Evolutionary conservation across 2,797 vertebrate genomes (phyloP), one percentile per base, ranked within the genome.

Genomic region (Staurois parvus): DNA sequence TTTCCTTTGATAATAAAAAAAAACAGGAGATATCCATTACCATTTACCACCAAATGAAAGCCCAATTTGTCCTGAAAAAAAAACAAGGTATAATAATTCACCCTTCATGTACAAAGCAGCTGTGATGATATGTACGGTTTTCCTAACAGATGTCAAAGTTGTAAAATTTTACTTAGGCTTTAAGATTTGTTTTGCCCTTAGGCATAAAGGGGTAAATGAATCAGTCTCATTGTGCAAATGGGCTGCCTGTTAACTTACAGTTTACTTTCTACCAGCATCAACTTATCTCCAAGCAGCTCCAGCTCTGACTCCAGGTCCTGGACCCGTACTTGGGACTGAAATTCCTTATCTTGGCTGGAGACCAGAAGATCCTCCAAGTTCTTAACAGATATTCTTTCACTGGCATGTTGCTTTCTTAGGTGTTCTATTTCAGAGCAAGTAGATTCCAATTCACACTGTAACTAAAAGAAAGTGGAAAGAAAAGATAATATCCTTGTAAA

Each of bases 231-330:
- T 24, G 19, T 21, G 52, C 7, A 24, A n/a, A 24, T 24, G 5
- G 6, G 6, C n/a, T 59, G 21, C 48, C 15, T 59, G 52, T 59
- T 59, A 85, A 93, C 94, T 93, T 88, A 95, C 92, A 93, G 91
- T 90, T 93, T 95, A 84, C 90, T 94, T 88, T 95, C 92, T 34
- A 90, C 90, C 87, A 93, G 86, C 89, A 89, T 89, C 89, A 96
- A 93, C 72, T 95, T 93, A 83, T 96, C 94, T 87, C 91, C 91
- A 62, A 95, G 92, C 88, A 95, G 87, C 67, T 95, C 92, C 87
- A 95, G 92, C 91, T 96, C 93, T 56, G 93, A 91, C 72, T 94
- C 91, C 84, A 93, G 94, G 88, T 95, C 94, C 87, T 95, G 92
- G 68, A 90, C 92, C n/a, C 85, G 92, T 85, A 90, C 91, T 81